These are phyloP conservation scores for Hybos culiciformis DNA, from an alignment of 2,888 invertebrate species.

Conservation along the genomic window DNA sequence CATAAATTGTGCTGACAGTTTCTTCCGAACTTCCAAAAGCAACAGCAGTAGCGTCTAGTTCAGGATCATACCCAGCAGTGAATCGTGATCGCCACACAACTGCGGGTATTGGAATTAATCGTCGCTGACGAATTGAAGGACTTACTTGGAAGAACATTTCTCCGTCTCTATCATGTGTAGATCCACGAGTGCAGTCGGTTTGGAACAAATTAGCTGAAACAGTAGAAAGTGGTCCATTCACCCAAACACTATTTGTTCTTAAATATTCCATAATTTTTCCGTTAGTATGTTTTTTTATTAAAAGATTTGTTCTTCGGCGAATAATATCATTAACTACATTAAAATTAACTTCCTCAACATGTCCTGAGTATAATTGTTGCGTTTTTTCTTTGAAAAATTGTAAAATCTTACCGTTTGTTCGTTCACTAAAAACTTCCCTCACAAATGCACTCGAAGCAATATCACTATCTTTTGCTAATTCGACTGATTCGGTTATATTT, in stretches of 20 bases:
- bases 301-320: constrained; percentile 63
- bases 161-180: constrained; percentile 64
- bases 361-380: constrained; percentile 74
- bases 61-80: constrained; percentile 72
- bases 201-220: constrained; percentile 71
- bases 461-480: constrained; percentile 51
- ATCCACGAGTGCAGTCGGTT: constrained; percentile 64
- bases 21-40: constrained; percentile 59
- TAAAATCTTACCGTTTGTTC: constrained; percentile 61
- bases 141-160: constrained; percentile 78
- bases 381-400: constrained; percentile 81
- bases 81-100: constrained; percentile 64
- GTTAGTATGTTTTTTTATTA: constrained; percentile 64
- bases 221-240: constrained; percentile 65
- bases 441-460: constrained; percentile 69
- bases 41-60: constrained; percentile 69
- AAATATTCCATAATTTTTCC: constrained; percentile 65
- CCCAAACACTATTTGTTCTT: constrained; percentile 53
- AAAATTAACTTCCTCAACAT: constrained; percentile 74
- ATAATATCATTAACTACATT: constrained; percentile 69
- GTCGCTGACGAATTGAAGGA: constrained; percentile 62
- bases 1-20: constrained; percentile 61
- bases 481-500: constrained; percentile 71
- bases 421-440: constrained; percentile 70
- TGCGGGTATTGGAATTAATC: constrained; percentile 72